These are phyloP conservation scores for Hipposideros armiger DNA, from an alignment of 2,113 vertebrate species.

Conservation along the genomic window DNA sequence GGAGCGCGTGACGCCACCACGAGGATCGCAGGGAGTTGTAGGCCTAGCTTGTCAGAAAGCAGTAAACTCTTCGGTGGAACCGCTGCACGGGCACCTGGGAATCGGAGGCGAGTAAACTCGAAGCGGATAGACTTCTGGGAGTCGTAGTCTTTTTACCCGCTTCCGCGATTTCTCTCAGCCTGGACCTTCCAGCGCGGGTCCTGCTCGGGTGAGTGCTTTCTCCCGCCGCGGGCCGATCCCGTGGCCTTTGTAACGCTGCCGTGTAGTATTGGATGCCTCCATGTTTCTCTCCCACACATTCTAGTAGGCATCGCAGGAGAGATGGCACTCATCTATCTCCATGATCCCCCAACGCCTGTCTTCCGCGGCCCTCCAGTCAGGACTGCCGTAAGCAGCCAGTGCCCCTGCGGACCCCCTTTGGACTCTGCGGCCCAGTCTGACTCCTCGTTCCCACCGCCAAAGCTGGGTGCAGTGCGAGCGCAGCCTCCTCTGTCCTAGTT, in stretches of 20 bases:
- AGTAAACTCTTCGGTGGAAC: rapidly evolving
- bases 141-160: neutral
- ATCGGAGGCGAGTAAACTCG: neutral
- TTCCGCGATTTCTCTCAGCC: neutral
- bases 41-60: rapidly evolving
- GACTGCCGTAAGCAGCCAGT: neutral
- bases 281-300: neutral
- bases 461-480: neutral
- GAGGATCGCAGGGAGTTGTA: neutral
- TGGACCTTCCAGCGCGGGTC: neutral
- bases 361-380: neutral
- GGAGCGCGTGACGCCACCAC: rapidly evolving
- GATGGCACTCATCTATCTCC: neutral
- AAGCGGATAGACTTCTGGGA: constrained; percentile 10
- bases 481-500: neutral
- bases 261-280: neutral
- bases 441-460: neutral
- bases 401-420: neutral
- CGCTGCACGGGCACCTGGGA: neutral
- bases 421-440: neutral
- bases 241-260: neutral
- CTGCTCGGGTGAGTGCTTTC: neutral
- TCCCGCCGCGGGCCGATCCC: neutral
- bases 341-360: neutral
- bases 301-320: neutral